Conservation (phyloP, 1,140 invertebrate genomes). For the Bombus superbus region DNA sequence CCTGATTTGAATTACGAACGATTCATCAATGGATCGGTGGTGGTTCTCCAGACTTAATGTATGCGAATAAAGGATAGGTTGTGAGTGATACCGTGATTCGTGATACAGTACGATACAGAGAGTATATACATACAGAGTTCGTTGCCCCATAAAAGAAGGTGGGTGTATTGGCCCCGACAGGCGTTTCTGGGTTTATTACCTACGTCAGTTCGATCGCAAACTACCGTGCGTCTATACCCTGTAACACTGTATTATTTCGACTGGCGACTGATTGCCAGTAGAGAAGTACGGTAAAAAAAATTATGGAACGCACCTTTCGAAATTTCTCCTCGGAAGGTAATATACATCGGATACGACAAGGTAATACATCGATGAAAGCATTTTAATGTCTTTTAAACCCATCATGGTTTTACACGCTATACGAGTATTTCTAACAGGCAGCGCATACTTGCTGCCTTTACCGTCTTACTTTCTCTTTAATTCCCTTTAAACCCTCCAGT, state of each 20-base stretch:
- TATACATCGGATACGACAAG: slow-evolving; percentile 10
- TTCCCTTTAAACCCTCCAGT: slow-evolving; percentile 9
- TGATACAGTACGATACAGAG: slow-evolving; percentile 38
- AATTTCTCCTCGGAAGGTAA: slow-evolving; percentile 18
- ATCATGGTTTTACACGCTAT: not conserved
- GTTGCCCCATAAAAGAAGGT: slow-evolving; percentile 78
- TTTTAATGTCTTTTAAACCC: slow-evolving; percentile 15
- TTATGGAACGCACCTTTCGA: slow-evolving; percentile 1
- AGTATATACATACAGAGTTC: slow-evolving; percentile 68
- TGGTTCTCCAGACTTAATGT: not conserved
- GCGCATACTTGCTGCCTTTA: slow-evolving; percentile 8
- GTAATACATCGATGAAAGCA: slow-evolving; percentile 5
- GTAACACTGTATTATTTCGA: slow-evolving; percentile 17
- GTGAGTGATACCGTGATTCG: slow-evolving; percentile 40
- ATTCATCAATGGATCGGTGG: not conserved
- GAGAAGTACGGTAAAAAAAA: not conserved
- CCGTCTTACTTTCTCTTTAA: slow-evolving; percentile 19
- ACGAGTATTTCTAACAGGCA: slow-evolving; percentile 14
- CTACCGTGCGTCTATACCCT: slow-evolving; percentile 36
- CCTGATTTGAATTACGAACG: not conserved
- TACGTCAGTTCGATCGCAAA: slow-evolving; percentile 47
- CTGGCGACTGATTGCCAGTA: not conserved
- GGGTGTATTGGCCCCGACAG: slow-evolving; percentile 61
- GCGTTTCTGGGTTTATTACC: slow-evolving; percentile 75
- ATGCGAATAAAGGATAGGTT: slow-evolving; percentile 3